Conservation (phyloP, 2,797 vertebrate species). For the Harpagifer antarcticus region DNA sequence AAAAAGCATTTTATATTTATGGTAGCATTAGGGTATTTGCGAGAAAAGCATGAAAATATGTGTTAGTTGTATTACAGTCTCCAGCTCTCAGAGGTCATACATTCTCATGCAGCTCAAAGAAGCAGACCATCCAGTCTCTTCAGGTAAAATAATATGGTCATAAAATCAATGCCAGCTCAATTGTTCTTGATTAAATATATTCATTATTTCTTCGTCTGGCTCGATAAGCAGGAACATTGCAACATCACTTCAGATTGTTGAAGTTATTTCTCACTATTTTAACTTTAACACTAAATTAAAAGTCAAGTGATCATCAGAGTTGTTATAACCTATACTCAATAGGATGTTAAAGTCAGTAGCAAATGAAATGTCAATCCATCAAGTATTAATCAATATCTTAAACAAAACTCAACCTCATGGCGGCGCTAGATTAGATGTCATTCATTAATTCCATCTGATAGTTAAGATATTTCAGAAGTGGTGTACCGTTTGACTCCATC, state of each 20-base stretch:
- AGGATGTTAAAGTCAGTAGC: neutral
- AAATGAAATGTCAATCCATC: neutral
- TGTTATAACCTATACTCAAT: neutral
- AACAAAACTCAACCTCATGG: neutral
- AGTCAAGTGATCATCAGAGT: neutral
- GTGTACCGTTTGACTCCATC: neutral
- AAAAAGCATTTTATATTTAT: constrained; percentile 44
- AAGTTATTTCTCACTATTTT: neutral
- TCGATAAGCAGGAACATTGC: constrained; percentile 36
- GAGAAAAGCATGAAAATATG: constrained; percentile 37
- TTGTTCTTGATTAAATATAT: constrained; percentile 62
- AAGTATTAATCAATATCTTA: neutral
- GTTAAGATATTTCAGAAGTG: constrained; percentile 1
- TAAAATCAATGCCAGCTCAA: constrained; percentile 57
- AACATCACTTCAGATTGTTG: constrained; percentile 29
- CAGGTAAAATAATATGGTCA: constrained; percentile 39
- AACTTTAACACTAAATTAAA: neutral
- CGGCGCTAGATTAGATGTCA: neutral
- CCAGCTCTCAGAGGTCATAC: constrained; percentile 27
- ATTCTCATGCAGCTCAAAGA: constrained; percentile 31
- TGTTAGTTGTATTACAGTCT: constrained; percentile 18
- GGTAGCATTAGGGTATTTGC: constrained; percentile 18
- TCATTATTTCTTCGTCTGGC: constrained; percentile 49
- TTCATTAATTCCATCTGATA: neutral
- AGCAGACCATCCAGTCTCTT: constrained; percentile 36